Evolutionary conservation across 2,797 vertebrate genomes (phyloP), one percentile per base, ranked within the genome.

Genomic region (Synaphobranchus kaupii): DNA sequence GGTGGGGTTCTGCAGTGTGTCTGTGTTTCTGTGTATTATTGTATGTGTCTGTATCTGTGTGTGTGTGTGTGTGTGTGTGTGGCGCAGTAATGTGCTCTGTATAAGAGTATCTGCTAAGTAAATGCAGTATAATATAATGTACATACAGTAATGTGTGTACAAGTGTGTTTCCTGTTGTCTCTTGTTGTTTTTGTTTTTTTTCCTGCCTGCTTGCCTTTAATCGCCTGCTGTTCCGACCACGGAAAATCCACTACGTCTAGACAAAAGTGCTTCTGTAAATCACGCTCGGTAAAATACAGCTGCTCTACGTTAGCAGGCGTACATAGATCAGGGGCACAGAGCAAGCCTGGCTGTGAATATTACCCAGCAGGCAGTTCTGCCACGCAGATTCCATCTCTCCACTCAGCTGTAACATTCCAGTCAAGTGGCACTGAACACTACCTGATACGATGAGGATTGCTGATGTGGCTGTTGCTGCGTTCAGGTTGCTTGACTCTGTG

Each of bases 21-120:
- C 58, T 60, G 68, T 17, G 50, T 84, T 50, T 71, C 81, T 63
- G 86, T 44, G 85, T 50, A 60, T 85, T 48, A n/a, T n/a, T n/a
- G 50, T 0, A 6, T 50, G 15, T 60, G 58, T 22, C 15, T 20
- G 58, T 60, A 1, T 22, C 1, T 22, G 58, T 22, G 20, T 60
- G 20, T 20, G 17, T 60, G 15, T 22, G 4, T 60, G 58, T 60
- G 15, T 22, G 15, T 22, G 58, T 22, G 20, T 60, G 20, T 20
- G 17, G 3, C 17, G 4, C 15, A 12, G 15, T 60, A 60, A 60
- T 60, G 17, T 22, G 20, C 58, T 60, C 58, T 20, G 58, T 13
- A 60, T 60, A 60, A 17, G 13, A 22, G 58, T 4, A 60, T 25
- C 58, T 60, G 15, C 20, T 22, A 22, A n/a, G 60, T n/a, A 22